phyloP scores from a whole-genome alignment of 2,113 vertebrate genomes.

The Myxocyprinus asiaticus region DNA sequence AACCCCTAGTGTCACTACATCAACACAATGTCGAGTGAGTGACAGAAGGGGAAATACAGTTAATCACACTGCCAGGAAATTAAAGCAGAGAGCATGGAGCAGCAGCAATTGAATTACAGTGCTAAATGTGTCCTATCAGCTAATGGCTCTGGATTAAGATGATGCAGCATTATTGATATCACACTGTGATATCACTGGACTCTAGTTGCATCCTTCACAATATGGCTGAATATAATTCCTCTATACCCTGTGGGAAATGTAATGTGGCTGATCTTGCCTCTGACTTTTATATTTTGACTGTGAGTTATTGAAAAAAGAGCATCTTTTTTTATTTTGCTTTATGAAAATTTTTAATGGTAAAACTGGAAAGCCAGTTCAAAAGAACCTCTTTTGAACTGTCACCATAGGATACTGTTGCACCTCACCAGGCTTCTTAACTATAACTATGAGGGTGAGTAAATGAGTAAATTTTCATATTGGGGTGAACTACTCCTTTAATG shows the following conservation, averaged over 20 bases:
- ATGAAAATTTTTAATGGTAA: neutral
- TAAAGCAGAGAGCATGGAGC: conserved; percentile 30
- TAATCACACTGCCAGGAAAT: conserved; percentile 38
- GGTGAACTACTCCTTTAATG: too few species aligned
- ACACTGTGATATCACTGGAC: conserved; percentile 7
- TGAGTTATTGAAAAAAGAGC: neutral
- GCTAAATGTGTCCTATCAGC: conserved; percentile 39
- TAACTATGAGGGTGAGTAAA: too few species aligned
- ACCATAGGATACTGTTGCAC: neutral
- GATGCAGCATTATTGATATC: conserved; percentile 17
- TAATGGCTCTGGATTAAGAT: conserved; percentile 26
- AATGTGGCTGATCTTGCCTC: neutral
- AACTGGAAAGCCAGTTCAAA: neutral
- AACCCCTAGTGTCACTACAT: too few species aligned
- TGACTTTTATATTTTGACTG: neutral
- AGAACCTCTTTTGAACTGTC: neutral
- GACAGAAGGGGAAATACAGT: conserved; percentile 28
- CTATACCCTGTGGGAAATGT: neutral
- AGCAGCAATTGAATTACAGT: conserved; percentile 36
- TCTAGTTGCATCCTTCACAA: neutral
- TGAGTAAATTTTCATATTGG: too few species aligned
- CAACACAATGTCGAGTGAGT: too few species aligned
- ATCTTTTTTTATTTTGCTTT: neutral
- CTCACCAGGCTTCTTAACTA: too few species aligned
- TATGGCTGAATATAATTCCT: neutral